Conservation (phyloP, 2,888 invertebrate genomes). For the Lampropteryx suffumata region DNA sequence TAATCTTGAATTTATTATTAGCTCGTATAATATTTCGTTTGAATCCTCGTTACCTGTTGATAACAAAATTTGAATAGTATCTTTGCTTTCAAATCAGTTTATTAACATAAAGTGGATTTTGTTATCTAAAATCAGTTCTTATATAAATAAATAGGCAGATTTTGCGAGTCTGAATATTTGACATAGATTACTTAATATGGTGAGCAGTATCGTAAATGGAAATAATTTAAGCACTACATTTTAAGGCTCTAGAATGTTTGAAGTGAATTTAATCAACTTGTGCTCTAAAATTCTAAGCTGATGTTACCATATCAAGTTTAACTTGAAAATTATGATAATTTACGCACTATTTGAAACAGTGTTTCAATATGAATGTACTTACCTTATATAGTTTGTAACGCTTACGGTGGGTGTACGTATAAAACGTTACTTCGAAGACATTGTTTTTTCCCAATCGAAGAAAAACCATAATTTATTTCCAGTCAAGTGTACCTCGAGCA, state of each 20-base stretch:
- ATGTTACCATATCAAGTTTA: constrained; percentile 11
- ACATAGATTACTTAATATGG: constrained; percentile 18
- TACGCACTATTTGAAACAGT: no score
- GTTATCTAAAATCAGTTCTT: constrained; percentile 6
- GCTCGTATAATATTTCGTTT: constrained; percentile 8
- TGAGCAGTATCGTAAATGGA: constrained; percentile 12
- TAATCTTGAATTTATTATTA: constrained; percentile 11
- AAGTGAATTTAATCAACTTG: constrained; percentile 15
- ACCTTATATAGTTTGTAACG: no score
- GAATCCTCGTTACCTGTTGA: constrained; percentile 6
- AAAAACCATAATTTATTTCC: no score
- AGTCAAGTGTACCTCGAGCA: no score
- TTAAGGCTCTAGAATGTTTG: constrained; percentile 19
- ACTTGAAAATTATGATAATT: background rate
- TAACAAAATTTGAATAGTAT: constrained; percentile 12
- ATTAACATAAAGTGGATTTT: constrained; percentile 6
- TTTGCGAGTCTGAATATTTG: constrained; percentile 19
- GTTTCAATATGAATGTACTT: no score
- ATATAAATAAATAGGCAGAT: constrained; percentile 7
- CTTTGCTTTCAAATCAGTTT: constrained; percentile 8
- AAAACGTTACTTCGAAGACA: no score
- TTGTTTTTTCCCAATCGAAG: no score
- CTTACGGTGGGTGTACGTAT: no score
- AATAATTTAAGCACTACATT: constrained; percentile 15
- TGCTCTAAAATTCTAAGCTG: constrained; percentile 17